phyloP scores from a whole-genome alignment of 2,888 invertebrate genomes.

The Mantis religiosa region DNA sequence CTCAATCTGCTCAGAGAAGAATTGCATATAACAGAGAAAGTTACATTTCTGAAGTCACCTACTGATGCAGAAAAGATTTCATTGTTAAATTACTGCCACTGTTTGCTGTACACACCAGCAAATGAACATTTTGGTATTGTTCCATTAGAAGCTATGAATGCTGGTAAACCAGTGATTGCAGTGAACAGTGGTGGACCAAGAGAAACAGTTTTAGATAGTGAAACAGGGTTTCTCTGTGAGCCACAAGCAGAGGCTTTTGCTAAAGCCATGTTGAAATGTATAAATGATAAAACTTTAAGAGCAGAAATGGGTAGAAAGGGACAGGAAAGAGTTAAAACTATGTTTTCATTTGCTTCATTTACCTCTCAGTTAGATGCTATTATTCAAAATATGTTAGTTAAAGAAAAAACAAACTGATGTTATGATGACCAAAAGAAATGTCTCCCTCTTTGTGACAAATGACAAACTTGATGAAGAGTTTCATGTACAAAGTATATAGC shows the following conservation, averaged over 20 bases:
- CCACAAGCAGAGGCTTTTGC: slow-evolving; percentile 68
- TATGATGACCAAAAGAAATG: background rate
- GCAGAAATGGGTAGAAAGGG: slow-evolving; percentile 73
- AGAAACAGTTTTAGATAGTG: slow-evolving; percentile 79
- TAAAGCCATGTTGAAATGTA: slow-evolving; percentile 65
- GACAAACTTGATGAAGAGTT: no score
- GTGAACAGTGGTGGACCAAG: slow-evolving; percentile 92
- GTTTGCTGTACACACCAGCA: slow-evolving; percentile 90
- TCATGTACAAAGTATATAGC: no score
- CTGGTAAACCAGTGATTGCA: slow-evolving; percentile 88
- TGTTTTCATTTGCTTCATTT: slow-evolving; percentile 83
- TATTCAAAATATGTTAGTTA: slow-evolving; percentile 16
- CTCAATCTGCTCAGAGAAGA: slow-evolving; percentile 62
- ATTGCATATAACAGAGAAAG: slow-evolving; percentile 63
- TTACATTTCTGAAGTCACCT: slow-evolving; percentile 84
- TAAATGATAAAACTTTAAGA: slow-evolving; percentile 57
- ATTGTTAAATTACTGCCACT: slow-evolving; percentile 69
- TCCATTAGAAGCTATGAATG: slow-evolving; percentile 97
- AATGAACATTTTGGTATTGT: slow-evolving; percentile 99
- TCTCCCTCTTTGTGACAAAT: no score
- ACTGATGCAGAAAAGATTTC: slow-evolving; percentile 79
- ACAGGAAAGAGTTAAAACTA: slow-evolving; percentile 65
- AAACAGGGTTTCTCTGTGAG: slow-evolving; percentile 78
- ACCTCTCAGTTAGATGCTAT: slow-evolving; percentile 57
- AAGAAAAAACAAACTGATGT: slow-evolving; percentile 15